Evolutionary conservation across 2,797 vertebrate species (phyloP), one percentile per base, ranked within the genome.

Genomic region (Ciconia nigra): DNA sequence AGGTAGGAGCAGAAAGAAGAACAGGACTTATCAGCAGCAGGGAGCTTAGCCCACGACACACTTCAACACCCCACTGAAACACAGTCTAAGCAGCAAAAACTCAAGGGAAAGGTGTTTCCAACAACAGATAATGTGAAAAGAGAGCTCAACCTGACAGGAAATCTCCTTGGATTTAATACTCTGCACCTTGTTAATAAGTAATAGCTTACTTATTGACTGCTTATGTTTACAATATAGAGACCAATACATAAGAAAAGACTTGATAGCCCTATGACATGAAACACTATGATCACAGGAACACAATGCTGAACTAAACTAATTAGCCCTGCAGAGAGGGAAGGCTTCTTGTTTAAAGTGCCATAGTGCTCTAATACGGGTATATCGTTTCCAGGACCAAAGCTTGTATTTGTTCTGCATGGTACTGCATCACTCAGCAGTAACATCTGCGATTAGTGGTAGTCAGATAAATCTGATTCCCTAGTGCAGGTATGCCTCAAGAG

Each of bases 241-340:
- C 89, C 91, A 67, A 74, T 62, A 67, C 18, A 33, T 35, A 91
- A 83, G 37, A 63, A 87, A 79, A 92, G 25, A 29, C 33, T 86
- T 94, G 82, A 95, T 92, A 94, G 72, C 25, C 84, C 22, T 52
- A 46, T 91, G 94, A 77, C 87, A 87, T 52, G 69, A 88, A 89
- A 67, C 55, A 77, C 41, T 80, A 15, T 87, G 55, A 94, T 93
- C 82, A 91, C 65, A 93, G 69, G n/a, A 93, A 59, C 19, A 49
- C 33, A 74, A 65, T 63, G 33, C 22, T 81, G 80, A 95, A 83
- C 69, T 80, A 55, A 80, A 52, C 73, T 93, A 91, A 91, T 85
- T 67, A 95, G 41, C 31, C 47, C 41, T 83, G 49, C n/a, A 77
- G 76, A 89, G 67, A 66, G 72, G 25, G 31, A 87, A 85, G 10